These are phyloP conservation scores for Probosciger aterrimus DNA, from an alignment of 2,113 vertebrate genomes.

Conservation along the genomic window DNA sequence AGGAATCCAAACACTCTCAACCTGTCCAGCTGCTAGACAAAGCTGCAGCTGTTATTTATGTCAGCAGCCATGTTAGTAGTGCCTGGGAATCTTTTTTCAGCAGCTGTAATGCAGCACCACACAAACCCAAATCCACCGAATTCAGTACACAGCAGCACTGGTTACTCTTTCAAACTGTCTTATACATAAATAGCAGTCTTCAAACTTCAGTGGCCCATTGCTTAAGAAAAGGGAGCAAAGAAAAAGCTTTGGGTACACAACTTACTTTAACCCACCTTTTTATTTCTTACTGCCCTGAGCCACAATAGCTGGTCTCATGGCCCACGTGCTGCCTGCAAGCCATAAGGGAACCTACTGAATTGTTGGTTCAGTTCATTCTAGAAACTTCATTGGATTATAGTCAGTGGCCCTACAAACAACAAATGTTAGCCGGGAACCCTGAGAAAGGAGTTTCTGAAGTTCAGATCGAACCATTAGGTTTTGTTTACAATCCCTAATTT, in stretches of 20 bases:
- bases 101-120: not conserved
- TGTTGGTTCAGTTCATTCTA: not conserved
- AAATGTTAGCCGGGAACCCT: not conserved
- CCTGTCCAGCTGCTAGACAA: not conserved
- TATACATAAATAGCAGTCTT: not conserved
- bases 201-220: not conserved
- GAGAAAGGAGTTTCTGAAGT: not conserved
- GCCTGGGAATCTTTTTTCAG: not conserved
- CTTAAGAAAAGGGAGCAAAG: not conserved
- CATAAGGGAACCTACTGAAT: not conserved
- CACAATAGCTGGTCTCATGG: not conserved
- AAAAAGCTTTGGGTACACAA: not conserved
- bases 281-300: not conserved
- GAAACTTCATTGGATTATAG: not conserved
- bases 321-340: not conserved
- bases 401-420: not conserved
- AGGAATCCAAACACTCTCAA: not conserved
- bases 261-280: not conserved
- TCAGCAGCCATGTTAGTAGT: not conserved
- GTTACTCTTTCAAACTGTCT: not conserved
- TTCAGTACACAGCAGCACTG: not conserved
- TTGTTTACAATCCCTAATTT: slow-evolving; percentile 58
- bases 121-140: not conserved
- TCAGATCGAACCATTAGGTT: slow-evolving; percentile 25
- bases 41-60: not conserved